Evolutionary conservation across 2,113 vertebrate species (phyloP).

Genomic region (Lycaon pictus): DNA sequence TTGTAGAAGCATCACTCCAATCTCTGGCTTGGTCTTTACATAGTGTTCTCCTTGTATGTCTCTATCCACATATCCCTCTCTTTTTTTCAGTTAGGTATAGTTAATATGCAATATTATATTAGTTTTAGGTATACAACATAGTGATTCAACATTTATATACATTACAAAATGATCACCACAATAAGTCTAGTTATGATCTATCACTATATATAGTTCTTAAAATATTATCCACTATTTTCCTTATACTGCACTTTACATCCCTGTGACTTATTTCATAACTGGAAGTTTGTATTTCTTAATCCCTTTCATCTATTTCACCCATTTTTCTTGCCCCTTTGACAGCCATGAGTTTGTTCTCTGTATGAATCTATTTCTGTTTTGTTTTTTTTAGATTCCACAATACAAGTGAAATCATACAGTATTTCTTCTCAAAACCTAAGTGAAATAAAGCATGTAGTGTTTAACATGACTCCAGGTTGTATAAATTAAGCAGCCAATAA

Average conservation of each 20-base stretch:
- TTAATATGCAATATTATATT: background rate
- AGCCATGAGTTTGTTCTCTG: background rate
- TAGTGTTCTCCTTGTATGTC: background rate
- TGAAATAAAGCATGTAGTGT: background rate
- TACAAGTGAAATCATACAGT: background rate
- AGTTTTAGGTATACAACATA: background rate
- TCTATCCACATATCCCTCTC: background rate
- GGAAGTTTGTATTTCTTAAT: background rate
- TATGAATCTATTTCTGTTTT: background rate
- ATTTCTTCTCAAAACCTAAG: background rate
- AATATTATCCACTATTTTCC: background rate
- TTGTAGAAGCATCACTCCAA: background rate
- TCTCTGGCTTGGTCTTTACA: background rate
- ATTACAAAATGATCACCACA: background rate
- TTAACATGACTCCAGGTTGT: background rate
- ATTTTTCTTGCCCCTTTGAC: background rate
- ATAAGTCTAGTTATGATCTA: background rate
- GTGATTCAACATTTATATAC: background rate
- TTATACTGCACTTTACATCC: background rate
- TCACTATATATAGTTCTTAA: background rate
- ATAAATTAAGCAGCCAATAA: background rate
- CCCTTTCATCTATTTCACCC: background rate
- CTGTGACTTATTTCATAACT: background rate
- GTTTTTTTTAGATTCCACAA: background rate
- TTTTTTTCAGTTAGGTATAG: background rate